phyloP scores from a whole-genome alignment of 1,140 invertebrate genomes.

The Macrosteles quadrilineatus region DNA sequence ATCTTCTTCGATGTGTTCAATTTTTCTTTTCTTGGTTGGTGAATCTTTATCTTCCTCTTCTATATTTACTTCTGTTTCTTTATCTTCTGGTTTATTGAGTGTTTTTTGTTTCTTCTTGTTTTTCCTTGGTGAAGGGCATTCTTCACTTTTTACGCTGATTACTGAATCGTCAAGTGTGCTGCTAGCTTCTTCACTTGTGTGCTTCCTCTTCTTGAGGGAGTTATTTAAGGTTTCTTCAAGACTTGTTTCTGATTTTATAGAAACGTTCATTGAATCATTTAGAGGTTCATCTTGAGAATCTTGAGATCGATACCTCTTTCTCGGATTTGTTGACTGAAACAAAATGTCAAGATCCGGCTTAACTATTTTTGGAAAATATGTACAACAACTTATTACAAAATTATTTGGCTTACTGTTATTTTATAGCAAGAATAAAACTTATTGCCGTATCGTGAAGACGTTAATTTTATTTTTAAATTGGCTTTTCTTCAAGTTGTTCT shows the following conservation, averaged over 20 bases:
- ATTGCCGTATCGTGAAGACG: not conserved
- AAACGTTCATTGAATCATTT: not conserved
- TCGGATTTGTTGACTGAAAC: not conserved
- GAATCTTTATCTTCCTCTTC: not conserved
- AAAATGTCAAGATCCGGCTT: not conserved
- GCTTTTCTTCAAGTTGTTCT: not conserved
- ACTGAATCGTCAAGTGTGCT: not conserved
- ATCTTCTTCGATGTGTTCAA: not conserved
- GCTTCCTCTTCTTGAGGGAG: not conserved
- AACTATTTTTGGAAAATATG: not conserved
- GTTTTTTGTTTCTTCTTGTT: not conserved
- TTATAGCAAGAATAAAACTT: not conserved
- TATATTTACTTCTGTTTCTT: not conserved
- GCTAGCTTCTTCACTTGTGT: not conserved
- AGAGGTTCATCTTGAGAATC: not conserved
- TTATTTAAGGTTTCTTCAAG: too few species aligned
- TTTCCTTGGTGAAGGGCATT: not conserved
- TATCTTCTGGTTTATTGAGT: too few species aligned
- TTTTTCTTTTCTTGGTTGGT: not conserved
- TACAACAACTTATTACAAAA: not conserved
- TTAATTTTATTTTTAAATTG: not conserved
- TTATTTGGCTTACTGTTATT: not conserved
- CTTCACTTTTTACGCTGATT: not conserved
- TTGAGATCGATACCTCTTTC: constrained; percentile 3
- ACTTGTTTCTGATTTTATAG: not conserved